Conservation (phyloP, 2,888 invertebrate species). For the Lepidocyrtinus sp. region DNA sequence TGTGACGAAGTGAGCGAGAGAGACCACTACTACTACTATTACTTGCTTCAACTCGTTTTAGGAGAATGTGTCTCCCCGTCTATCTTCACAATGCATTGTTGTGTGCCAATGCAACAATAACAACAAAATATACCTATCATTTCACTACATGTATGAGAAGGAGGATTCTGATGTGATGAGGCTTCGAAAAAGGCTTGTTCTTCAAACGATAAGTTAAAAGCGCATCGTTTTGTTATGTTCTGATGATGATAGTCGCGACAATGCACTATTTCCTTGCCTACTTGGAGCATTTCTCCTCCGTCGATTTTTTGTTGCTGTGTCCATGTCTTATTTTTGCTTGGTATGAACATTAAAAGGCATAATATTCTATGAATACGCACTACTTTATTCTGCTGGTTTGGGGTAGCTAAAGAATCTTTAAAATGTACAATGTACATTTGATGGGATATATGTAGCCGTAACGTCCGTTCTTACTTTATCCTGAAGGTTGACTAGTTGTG, state of each 20-base stretch:
- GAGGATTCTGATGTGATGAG: neutral
- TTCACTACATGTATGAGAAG: no score
- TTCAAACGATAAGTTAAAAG: neutral
- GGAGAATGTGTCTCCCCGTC: neutral
- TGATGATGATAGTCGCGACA: neutral
- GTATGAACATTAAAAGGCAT: no score
- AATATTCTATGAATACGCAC: no score
- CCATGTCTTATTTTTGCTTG: neutral
- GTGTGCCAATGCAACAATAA: slow-evolving; percentile 1
- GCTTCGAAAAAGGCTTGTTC: neutral
- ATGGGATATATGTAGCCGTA: slow-evolving; percentile 3
- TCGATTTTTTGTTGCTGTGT: slow-evolving; percentile 11
- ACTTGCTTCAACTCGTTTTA: neutral
- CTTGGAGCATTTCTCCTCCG: neutral
- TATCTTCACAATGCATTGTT: slow-evolving; percentile 9
- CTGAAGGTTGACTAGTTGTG: slow-evolving; percentile 7
- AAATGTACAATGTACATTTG: neutral
- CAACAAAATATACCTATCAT: slow-evolving; percentile 9
- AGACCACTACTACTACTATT: no score
- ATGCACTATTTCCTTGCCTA: neutral
- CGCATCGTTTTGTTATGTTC: neutral
- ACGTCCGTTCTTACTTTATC: neutral
- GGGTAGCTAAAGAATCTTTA: slow-evolving; percentile 1
- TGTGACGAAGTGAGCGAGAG: neutral
- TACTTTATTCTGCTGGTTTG: no score